phyloP scores from a whole-genome alignment of 2,888 invertebrate genomes.

The Candidula unifasciata region DNA sequence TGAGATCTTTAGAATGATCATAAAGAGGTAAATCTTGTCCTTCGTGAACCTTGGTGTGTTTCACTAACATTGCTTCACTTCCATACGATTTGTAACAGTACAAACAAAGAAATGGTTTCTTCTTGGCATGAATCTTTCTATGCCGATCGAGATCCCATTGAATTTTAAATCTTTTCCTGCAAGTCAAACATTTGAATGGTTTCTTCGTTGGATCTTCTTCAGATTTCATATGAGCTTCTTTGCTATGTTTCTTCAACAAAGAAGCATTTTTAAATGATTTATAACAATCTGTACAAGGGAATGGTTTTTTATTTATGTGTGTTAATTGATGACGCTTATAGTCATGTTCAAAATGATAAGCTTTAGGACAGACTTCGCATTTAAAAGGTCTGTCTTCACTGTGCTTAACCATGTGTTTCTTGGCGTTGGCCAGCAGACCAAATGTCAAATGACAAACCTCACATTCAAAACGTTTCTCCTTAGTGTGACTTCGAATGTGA shows the following conservation, averaged over 20 bases:
- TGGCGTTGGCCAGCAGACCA: constrained; percentile 47
- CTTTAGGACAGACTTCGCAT: constrained; percentile 52
- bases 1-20: constrained; percentile 43
- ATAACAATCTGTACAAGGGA: constrained; percentile 46
- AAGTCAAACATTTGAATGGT: constrained; percentile 37
- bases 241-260: constrained; percentile 44
- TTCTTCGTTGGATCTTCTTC: constrained; percentile 33
- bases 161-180: constrained; percentile 40
- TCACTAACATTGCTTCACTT: constrained; percentile 39
- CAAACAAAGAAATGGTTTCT: constrained; percentile 41
- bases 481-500: constrained; percentile 44
- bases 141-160: constrained; percentile 43
- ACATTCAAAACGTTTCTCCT: constrained; percentile 49
- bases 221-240: constrained; percentile 30
- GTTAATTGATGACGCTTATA: constrained; percentile 43
- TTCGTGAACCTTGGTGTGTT: constrained; percentile 34
- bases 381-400: constrained; percentile 51
- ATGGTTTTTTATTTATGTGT: constrained; percentile 48
- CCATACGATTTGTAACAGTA: constrained; percentile 44
- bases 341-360: constrained; percentile 48
- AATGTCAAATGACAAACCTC: constrained; percentile 48
- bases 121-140: constrained; percentile 43
- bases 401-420: constrained; percentile 51
- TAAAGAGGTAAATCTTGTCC: constrained; percentile 38
- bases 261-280: constrained; percentile 44